Base-by-base conservation (phyloP, 2,888 invertebrate species). In the Macrophya annulata region DNA sequence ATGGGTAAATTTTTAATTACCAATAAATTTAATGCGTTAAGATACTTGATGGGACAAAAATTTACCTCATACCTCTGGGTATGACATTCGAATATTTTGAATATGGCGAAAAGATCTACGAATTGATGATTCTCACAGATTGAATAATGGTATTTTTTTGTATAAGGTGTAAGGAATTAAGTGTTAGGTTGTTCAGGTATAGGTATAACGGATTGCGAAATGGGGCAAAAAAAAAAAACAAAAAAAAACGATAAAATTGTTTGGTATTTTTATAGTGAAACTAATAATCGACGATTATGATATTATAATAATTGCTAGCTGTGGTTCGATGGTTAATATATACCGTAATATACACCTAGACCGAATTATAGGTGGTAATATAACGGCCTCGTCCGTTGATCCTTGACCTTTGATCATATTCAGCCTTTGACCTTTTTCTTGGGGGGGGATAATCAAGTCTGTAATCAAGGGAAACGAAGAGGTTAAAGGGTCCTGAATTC, bases 361-460 rank as follows among this genome's bases (percentile, higher is more conserved):
- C 40, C 37, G 71, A 71, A 71, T 71, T 71, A 71, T 71, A 40
- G 71, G 15, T 71, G 37, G 71, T 37, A 71, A 40, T 37, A n/a
- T 40, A 17, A 17, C 71, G n/a, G 71, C 71, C 71, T 71, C 71
- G 71, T 40, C 71, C 71, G 37, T 71, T 74, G 72, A 74, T 74
- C 72, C 43, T n/a, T 43, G 25, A 74, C 45, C 72, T 74, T 74
- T 74, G 72, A 74, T 74, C 72, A 68, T 55, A 55, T 55, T 68
- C 68, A 68, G 68, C 68, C 68, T 62, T 62, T 21, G 12, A 62
- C 62, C 62, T 62, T 71, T 71, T 71, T n/a, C 15, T 71, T 55
- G 15, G 55, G n/a, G 55, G n/a, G 37, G 8, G 71, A 71, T 71
- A 71, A 71, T 71, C 25, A 25, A 62, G 71, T n/a, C 71, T 40